A percentile compares a stretch with the other conserved stretches of the same genome.
These are phyloP conservation scores for Gadus macrocephalus DNA, from an alignment of 2,113 vertebrate genomes.

Conservation along the genomic window DNA sequence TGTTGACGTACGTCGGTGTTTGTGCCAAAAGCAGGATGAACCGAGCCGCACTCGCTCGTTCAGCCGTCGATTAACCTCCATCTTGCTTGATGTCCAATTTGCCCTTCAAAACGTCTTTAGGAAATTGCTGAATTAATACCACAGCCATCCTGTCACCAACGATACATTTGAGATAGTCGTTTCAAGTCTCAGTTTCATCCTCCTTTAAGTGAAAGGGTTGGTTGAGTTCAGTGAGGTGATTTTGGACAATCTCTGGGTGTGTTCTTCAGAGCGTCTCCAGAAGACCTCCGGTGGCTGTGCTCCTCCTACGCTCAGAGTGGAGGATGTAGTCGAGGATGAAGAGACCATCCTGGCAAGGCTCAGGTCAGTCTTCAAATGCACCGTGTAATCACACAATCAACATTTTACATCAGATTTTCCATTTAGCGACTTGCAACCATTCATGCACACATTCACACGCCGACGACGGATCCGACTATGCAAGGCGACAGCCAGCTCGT, in stretches of 20 bases:
- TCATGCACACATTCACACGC: too few species aligned
- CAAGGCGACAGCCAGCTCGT: too few species aligned
- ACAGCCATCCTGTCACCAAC: neutral
- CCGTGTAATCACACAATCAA: neutral
- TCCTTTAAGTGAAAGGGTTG: neutral
- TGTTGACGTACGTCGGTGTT: neutral
- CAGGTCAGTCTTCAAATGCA: too few species aligned
- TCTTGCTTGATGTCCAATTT: too few species aligned
- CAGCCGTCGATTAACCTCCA: too few species aligned
- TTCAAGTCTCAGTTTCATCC: neutral
- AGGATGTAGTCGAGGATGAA: slow-evolving; percentile 27
- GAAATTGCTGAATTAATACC: neutral
- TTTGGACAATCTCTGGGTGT: neutral
- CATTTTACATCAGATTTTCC: neutral
- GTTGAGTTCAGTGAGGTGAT: neutral
- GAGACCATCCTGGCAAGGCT: neutral
- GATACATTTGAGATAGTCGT: neutral
- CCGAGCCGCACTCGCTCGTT: too few species aligned
- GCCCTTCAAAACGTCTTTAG: too few species aligned
- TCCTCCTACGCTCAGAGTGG: slow-evolving; percentile 31
- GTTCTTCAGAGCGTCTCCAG: slow-evolving; percentile 22
- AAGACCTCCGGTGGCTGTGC: slow-evolving; percentile 15
- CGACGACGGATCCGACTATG: too few species aligned
- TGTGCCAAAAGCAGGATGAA: too few species aligned
- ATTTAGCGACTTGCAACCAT: too few species aligned